Evolutionary conservation across 2,113 vertebrate species (phyloP).

Genomic region (Syngnathus scovelli): DNA sequence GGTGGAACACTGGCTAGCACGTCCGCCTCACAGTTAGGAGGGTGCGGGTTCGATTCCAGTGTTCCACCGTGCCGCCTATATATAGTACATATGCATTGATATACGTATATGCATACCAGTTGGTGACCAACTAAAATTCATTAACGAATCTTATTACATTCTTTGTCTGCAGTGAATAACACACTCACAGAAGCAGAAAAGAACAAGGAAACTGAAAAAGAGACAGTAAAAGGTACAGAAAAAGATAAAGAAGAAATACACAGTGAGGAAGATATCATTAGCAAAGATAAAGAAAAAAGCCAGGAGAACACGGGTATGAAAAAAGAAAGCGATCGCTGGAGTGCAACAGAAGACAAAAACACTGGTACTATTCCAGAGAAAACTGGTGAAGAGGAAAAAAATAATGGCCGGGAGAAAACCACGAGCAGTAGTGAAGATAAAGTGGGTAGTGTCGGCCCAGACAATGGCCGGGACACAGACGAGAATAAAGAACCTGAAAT

Average conservation of each 20-base stretch:
- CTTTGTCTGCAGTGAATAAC: constrained; percentile 59
- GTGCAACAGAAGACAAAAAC: constrained; percentile 46
- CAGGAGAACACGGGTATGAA: constrained; percentile 31
- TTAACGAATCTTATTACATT: constrained; percentile 13
- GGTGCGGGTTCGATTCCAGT: no score
- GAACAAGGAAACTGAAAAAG: constrained; percentile 50
- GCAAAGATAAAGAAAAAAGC: constrained; percentile 34
- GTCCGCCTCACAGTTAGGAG: no score
- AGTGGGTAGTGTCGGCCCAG: constrained; percentile 26
- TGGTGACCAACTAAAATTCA: neutral
- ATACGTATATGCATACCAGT: no score
- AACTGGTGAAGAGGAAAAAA: constrained; percentile 44
- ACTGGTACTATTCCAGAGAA: constrained; percentile 32
- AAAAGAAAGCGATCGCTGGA: constrained; percentile 28
- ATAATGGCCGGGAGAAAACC: constrained; percentile 31
- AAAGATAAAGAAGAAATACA: constrained; percentile 30
- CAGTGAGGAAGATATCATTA: constrained; percentile 31
- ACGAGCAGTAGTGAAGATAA: constrained; percentile 34
- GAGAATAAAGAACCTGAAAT: constrained; percentile 32
- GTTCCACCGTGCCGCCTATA: no score
- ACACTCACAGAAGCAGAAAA: constrained; percentile 56
- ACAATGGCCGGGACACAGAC: constrained; percentile 43
- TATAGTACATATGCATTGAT: no score
- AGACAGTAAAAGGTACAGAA: constrained; percentile 40
- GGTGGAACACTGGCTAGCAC: no score